These are phyloP conservation scores for Ascaphus truei DNA, from an alignment of 2,113 vertebrate genomes.

Conservation along the genomic window DNA sequence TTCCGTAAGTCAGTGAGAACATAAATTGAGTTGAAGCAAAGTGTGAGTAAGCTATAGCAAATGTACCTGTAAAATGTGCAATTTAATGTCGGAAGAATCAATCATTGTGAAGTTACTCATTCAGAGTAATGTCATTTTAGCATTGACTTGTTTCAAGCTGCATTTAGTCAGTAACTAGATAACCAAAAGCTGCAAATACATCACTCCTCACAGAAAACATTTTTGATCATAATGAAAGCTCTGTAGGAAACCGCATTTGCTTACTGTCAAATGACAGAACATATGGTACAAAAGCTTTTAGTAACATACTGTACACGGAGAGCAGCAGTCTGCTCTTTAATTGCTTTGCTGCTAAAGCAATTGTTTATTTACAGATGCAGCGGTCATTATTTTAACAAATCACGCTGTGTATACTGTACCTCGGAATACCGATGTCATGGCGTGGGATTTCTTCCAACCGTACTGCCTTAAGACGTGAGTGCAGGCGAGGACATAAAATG, in stretches of 20 bases:
- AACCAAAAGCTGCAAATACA: background rate
- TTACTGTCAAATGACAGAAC: slow-evolving; percentile 1
- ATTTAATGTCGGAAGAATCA: background rate
- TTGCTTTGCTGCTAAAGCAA: too few species aligned
- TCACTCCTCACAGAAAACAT: background rate
- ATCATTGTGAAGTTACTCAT: background rate
- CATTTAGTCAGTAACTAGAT: background rate
- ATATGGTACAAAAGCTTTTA: too few species aligned
- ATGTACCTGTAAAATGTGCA: background rate
- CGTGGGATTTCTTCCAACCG: too few species aligned
- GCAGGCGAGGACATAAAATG: too few species aligned
- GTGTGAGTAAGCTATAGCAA: background rate
- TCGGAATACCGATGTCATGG: too few species aligned
- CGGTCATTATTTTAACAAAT: too few species aligned
- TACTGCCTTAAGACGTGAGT: too few species aligned
- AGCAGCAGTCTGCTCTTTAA: too few species aligned
- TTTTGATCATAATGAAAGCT: slow-evolving; percentile 6
- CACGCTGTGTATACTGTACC: too few species aligned
- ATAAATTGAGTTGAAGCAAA: background rate
- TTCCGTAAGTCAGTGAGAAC: background rate
- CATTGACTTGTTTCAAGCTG: background rate
- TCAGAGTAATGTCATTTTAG: background rate
- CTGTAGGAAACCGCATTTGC: background rate
- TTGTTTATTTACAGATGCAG: too few species aligned
- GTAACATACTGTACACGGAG: too few species aligned